A percentile compares a stretch with the other conserved stretches of the same genome.
Evolutionary conservation across 1,140 invertebrate species (phyloP).

Genomic region (Drosophila parvula): DNA sequence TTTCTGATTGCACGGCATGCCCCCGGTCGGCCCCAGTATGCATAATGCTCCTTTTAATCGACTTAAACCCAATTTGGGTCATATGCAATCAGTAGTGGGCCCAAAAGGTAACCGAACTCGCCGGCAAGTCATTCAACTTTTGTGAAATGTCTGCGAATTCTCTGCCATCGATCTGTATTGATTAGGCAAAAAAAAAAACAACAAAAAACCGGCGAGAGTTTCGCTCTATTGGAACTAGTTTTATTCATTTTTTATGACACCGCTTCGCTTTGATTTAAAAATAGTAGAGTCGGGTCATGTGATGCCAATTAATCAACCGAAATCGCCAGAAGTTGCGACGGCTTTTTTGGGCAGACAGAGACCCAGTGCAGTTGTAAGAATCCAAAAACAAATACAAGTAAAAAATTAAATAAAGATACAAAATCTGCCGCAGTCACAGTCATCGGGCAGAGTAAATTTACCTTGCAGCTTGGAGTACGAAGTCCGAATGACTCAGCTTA

Average conservation of each 20-base stretch:
- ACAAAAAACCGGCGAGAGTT: constrained; percentile 26
- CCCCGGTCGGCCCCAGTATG: constrained; percentile 3
- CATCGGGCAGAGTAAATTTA: constrained; percentile 27
- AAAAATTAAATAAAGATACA: constrained; percentile 14
- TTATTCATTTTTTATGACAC: constrained; percentile 47
- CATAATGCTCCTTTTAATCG: constrained; percentile 55
- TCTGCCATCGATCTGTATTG: constrained; percentile 60
- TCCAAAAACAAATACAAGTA: not conserved
- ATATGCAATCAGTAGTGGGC: constrained; percentile 63
- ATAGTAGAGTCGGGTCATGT: constrained; percentile 53
- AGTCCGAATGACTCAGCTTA: constrained; percentile 34
- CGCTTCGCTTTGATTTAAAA: constrained; percentile 35
- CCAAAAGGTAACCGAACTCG: constrained; percentile 55
- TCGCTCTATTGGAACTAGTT: constrained; percentile 52
- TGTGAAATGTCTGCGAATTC: constrained; percentile 40
- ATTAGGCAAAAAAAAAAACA: constrained; percentile 36
- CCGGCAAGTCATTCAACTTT: constrained; percentile 72
- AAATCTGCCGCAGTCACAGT: not conserved
- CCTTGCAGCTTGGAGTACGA: not conserved
- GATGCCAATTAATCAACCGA: constrained; percentile 32
- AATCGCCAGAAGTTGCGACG: constrained; percentile 25
- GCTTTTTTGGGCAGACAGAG: not conserved
- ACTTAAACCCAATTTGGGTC: constrained; percentile 72
- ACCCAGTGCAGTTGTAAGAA: constrained; percentile 20
- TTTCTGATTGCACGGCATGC: constrained; percentile 66